Evolutionary conservation across 2,113 vertebrate species (phyloP).

Genomic region (Dicentrarchus labrax): DNA sequence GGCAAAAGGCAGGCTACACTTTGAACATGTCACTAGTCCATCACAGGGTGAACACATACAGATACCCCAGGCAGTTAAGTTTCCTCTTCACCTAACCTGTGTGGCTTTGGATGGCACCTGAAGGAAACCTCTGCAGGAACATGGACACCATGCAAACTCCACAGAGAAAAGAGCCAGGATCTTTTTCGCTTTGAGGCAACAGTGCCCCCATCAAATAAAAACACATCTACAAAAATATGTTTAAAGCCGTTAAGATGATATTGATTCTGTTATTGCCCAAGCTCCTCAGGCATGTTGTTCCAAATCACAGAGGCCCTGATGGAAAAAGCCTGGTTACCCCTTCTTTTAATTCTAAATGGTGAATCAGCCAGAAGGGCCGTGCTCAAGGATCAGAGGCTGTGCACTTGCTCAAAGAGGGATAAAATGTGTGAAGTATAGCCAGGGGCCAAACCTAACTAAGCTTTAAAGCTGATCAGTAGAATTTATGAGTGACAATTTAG

Average conservation of each 20-base stretch:
- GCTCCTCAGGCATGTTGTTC: constrained; percentile 23
- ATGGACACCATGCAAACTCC: not conserved
- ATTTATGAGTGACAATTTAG: constrained; percentile 2
- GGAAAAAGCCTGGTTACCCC: constrained; percentile 26
- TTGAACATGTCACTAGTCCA: not conserved
- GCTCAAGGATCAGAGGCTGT: constrained; percentile 36
- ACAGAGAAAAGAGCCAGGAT: constrained; percentile 5
- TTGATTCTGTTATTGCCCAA: constrained; percentile 48
- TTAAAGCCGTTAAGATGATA: constrained; percentile 26
- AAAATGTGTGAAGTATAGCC: constrained; percentile 4
- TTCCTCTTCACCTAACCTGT: not conserved
- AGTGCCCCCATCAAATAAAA: constrained; percentile 30
- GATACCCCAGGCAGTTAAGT: not conserved
- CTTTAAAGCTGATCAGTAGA: constrained; percentile 10
- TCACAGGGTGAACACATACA: constrained; percentile 1
- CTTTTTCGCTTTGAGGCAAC: constrained; percentile 24
- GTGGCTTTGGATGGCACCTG: not conserved
- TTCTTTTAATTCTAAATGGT: constrained; percentile 35
- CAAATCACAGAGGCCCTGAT: constrained; percentile 35
- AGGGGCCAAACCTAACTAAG: not conserved
- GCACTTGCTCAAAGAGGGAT: constrained; percentile 16
- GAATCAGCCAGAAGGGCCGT: constrained; percentile 15
- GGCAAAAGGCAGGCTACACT: not conserved
- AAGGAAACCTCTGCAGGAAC: not conserved
- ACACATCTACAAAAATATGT: not conserved